A percentile compares a stretch with the other conserved stretches of the same genome.
Conservation (phyloP, 2,888 invertebrate species). For the Lutraria lutraria region DNA sequence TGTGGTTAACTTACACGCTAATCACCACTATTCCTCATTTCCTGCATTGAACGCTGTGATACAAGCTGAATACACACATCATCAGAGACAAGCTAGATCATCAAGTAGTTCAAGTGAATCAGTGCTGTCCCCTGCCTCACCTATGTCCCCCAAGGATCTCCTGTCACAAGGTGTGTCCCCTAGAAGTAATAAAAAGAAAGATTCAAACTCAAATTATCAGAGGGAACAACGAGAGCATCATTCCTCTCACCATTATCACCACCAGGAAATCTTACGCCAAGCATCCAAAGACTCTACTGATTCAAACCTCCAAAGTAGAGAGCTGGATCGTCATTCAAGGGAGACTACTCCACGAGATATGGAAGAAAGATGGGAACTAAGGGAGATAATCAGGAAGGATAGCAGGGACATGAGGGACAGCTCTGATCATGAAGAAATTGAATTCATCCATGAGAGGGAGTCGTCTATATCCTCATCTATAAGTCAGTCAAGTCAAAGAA, state of each 20-base stretch:
- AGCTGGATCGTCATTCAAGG: conserved; percentile 38
- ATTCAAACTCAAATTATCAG: conserved; percentile 9
- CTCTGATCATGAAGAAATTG: conserved; percentile 37
- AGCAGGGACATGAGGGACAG: conserved; percentile 35
- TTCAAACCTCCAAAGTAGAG: conserved; percentile 24
- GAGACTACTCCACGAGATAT: conserved; percentile 54
- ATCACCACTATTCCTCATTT: conserved; percentile 80
- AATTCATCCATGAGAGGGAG: conserved; percentile 61
- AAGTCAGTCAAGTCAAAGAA: conserved; percentile 69
- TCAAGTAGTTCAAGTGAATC: conserved; percentile 64
- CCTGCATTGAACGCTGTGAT: conserved; percentile 80
- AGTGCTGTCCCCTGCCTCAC: conserved; percentile 48
- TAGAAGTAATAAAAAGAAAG: conserved; percentile 24
- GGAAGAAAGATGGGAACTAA: conserved; percentile 63
- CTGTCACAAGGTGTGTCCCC: conserved; percentile 11
- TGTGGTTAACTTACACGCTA: conserved; percentile 80
- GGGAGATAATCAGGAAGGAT: conserved; percentile 59
- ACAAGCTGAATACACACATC: conserved; percentile 71
- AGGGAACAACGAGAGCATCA: conserved; percentile 24
- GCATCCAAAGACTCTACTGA: conserved; percentile 34
- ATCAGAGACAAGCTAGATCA: conserved; percentile 55
- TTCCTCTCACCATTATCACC: conserved; percentile 23
- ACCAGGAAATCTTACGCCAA: conserved; percentile 31
- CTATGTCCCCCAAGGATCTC: conserved; percentile 41
- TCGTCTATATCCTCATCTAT: conserved; percentile 66